phyloP scores from a whole-genome alignment of 2,113 vertebrate species.

The Acanthisitta chloris region DNA sequence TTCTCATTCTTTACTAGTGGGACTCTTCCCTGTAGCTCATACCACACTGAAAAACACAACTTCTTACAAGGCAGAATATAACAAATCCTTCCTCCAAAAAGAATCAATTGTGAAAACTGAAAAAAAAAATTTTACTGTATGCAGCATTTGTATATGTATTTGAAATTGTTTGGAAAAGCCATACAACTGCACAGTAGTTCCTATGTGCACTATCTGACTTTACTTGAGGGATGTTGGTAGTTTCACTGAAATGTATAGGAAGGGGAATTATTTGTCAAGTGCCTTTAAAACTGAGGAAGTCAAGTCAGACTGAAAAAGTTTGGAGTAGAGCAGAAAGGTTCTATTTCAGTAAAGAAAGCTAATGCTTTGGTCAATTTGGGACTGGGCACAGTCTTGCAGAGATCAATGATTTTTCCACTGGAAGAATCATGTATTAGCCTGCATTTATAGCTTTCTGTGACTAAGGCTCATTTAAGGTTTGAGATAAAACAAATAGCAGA shows the following conservation, averaged over 20 bases:
- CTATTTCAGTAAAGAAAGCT: background rate
- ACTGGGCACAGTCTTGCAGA: background rate
- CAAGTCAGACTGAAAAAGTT: background rate
- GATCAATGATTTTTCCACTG: background rate
- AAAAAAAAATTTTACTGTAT: background rate
- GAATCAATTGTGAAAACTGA: background rate
- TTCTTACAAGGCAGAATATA: background rate
- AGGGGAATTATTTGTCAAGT: background rate
- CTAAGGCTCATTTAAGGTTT: background rate
- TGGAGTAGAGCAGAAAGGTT: background rate
- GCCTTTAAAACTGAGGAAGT: background rate
- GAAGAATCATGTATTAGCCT: background rate
- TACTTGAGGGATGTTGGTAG: background rate
- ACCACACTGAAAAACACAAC: accelerated
- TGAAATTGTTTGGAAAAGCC: background rate
- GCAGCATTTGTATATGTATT: background rate
- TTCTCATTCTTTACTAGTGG: background rate
- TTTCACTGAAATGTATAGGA: background rate
- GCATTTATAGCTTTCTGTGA: background rate
- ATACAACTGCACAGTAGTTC: background rate
- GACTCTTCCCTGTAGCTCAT: background rate
- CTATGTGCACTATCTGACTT: background rate
- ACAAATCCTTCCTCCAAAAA: background rate
- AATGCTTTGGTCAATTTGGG: accelerated
- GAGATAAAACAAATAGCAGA: background rate